Evolutionary conservation across 1,140 invertebrate species (phyloP), one percentile per base, ranked within the genome.

Genomic region (Acarapis woodi): DNA sequence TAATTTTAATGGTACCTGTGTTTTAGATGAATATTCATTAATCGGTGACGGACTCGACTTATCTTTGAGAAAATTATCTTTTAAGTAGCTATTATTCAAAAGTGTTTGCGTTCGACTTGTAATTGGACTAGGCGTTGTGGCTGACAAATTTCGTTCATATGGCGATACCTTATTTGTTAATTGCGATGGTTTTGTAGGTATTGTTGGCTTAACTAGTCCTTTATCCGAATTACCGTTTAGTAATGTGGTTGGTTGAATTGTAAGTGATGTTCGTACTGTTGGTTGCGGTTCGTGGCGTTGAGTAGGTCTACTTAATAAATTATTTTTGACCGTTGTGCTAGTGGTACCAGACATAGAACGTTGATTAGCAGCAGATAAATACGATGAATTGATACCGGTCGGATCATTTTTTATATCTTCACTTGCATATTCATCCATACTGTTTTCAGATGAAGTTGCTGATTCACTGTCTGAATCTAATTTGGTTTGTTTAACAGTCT

Each of bases 371-470:
- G 36, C 19, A 20, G 36, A 29, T 31, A 5, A 20, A 18, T n/a
- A 16, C 6, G 37, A 4, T 9, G 19, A 33, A 23, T 3, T 30
- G 28, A 30, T 23, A 16, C 5, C 16, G 12, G 10, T 24, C n/a
- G 20, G 29, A 20, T 23, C 28, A 4, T 32, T 8, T 20, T 33
- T 24, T 37, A 12, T 10, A 31, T 19, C 38, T 26, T 46, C 43
- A n/a, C 43, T 32, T 32, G 32, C 41, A 36, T 42, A 48, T 24
- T 44, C 37, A 35, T 41, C 37, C 25, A 46, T 20, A 35, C 41
- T 40, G 14, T 29, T 44, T 31, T 34, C 40, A 12, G 44, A 45
- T 31, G 42, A 28, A 6, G 36, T 28, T 10, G 33, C 20, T 3
- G 39, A 42, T 5, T 25, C 39, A 35, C 21, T 38, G 12, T 32